Evolutionary conservation across 2,113 vertebrate species (phyloP).

Genomic region (Arenaria interpres): DNA sequence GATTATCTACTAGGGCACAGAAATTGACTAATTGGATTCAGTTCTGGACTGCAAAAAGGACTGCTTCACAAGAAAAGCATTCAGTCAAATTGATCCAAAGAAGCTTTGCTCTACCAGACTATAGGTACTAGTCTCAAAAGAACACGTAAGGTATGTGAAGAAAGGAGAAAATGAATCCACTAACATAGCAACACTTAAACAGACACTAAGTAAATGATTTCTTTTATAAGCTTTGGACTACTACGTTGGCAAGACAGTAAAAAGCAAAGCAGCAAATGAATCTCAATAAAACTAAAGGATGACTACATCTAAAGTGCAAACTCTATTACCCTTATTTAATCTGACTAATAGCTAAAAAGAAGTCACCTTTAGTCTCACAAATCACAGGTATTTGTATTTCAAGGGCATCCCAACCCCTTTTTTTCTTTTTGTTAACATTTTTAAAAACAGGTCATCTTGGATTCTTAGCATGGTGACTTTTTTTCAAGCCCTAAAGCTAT

Average conservation of each 20-base stretch:
- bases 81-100: not conserved
- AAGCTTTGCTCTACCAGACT: not conserved
- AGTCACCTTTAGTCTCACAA: not conserved
- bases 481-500: slow-evolving; percentile 16
- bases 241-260: not conserved
- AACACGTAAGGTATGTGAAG: not conserved
- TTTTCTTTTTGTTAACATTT: not conserved
- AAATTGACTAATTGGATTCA: not conserved
- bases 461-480: not conserved
- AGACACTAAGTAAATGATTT: not conserved
- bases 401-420: rapidly evolving
- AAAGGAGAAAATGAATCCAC: not conserved
- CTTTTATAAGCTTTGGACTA: not conserved
- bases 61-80: not conserved
- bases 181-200: not conserved
- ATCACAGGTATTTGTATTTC: not conserved
- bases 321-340: not conserved
- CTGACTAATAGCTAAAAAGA: not conserved
- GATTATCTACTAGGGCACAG: not conserved
- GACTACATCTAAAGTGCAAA: not conserved
- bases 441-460: not conserved
- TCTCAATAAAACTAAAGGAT: not conserved
- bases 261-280: not conserved
- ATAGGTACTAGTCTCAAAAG: not conserved
- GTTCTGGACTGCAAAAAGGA: not conserved